These are phyloP conservation scores for Jaculus jaculus DNA, from an alignment of 2,113 vertebrate genomes.

Conservation along the genomic window DNA sequence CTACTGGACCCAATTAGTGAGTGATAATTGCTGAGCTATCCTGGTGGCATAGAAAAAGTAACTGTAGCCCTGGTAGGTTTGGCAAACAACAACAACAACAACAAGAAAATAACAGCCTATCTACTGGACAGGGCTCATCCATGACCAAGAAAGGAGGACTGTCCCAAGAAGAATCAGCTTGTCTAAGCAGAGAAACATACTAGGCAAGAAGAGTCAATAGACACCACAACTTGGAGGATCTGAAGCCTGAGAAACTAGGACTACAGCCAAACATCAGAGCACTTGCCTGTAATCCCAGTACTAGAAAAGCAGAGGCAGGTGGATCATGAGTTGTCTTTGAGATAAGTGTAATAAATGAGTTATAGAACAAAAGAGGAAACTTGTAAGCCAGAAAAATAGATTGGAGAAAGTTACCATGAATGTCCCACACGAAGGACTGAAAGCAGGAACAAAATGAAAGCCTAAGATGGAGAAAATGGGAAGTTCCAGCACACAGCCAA, in stretches of 20 bases:
- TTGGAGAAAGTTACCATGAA: neutral
- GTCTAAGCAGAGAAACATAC: neutral
- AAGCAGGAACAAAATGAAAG: neutral
- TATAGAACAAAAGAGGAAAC: neutral
- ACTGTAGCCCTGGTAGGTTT: neutral
- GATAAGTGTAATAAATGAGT: neutral
- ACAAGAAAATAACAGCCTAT: too few species aligned
- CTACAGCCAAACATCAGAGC: neutral
- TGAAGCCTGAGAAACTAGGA: neutral
- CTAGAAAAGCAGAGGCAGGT: neutral
- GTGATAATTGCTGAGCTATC: neutral
- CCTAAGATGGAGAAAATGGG: neutral
- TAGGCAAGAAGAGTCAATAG: neutral
- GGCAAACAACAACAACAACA: conserved; percentile 4
- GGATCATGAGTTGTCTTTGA: neutral
- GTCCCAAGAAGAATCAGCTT: neutral
- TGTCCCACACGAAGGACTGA: neutral
- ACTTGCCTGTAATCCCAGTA: neutral
- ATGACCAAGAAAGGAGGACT: neutral
- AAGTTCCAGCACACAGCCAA: neutral
- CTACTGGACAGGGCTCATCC: too few species aligned
- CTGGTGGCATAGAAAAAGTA: neutral
- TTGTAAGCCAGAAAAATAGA: neutral
- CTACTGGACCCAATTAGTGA: neutral
- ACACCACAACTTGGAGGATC: neutral